phyloP scores from a whole-genome alignment of 2,888 invertebrate genomes.

The Andricus quercusramuli region DNA sequence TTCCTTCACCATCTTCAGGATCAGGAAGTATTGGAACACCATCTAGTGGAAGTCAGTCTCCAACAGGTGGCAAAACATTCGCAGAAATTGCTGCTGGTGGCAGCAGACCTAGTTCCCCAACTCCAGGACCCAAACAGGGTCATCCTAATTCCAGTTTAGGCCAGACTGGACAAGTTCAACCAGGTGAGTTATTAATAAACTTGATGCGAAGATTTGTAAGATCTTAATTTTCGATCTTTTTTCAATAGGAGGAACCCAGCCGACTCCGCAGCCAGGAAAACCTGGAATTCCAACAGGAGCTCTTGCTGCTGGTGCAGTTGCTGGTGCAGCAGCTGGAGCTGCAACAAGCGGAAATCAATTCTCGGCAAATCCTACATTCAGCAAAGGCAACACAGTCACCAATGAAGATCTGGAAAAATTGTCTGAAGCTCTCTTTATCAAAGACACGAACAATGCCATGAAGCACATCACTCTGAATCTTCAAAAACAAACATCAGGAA shows the following conservation, averaged over 20 bases:
- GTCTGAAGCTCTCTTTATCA: constrained; percentile 86
- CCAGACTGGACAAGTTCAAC: not conserved
- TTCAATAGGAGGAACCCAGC: not conserved
- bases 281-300: constrained; percentile 50
- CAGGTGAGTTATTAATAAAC: not conserved
- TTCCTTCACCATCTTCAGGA: not conserved
- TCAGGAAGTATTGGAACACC: not conserved
- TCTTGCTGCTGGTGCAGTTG: constrained; percentile 52
- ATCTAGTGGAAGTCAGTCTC: constrained; percentile 14
- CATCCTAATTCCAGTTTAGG: not conserved
- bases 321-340: constrained; percentile 53
- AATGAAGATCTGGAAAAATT: constrained; percentile 85
- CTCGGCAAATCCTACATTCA: constrained; percentile 72
- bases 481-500: constrained; percentile 87
- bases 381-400: constrained; percentile 79
- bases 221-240: not conserved
- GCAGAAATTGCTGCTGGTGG: constrained; percentile 17
- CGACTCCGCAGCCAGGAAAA: constrained; percentile 34
- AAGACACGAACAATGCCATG: constrained; percentile 88
- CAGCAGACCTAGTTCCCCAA: not conserved
- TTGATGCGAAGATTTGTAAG: not conserved
- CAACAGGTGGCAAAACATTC: constrained; percentile 29
- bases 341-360: constrained; percentile 53
- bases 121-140: not conserved
- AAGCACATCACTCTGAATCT: constrained; percentile 85